Conservation (phyloP, 2,113 vertebrate genomes). For the Pelecanus crispus region DNA sequence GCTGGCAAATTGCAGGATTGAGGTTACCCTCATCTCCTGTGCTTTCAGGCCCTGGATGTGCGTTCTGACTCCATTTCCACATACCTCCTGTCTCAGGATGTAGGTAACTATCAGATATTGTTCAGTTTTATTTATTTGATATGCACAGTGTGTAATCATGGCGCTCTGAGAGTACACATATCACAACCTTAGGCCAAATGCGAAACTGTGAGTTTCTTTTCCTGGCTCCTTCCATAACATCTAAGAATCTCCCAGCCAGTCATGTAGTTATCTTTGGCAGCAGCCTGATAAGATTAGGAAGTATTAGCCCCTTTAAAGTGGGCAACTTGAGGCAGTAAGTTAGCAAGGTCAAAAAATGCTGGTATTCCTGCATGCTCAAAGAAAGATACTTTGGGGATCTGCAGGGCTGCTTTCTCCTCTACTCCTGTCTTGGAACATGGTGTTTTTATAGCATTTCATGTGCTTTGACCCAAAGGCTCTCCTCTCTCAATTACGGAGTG, state of each 20-base stretch:
- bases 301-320: conserved; percentile 23
- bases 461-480: background rate
- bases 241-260: background rate
- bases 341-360: background rate
- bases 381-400: background rate
- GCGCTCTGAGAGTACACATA: background rate
- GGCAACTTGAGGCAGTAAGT: background rate
- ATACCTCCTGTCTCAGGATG: background rate
- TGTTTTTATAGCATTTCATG: background rate
- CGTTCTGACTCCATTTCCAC: background rate
- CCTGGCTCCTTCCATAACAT: background rate
- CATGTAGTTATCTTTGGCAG: conserved; percentile 19
- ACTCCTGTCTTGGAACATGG: background rate
- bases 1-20: background rate
- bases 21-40: background rate
- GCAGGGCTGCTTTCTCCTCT: background rate
- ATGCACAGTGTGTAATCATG: background rate
- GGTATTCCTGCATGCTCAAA: background rate
- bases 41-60: background rate
- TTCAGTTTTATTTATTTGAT: conserved; percentile 10
- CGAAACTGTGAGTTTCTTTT: background rate
- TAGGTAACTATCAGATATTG: background rate
- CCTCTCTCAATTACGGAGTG: background rate
- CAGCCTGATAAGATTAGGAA: conserved; percentile 26
- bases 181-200: background rate